Evolutionary conservation across 2,888 invertebrate genomes (phyloP).

Genomic region (Willowsia nigromaculata): DNA sequence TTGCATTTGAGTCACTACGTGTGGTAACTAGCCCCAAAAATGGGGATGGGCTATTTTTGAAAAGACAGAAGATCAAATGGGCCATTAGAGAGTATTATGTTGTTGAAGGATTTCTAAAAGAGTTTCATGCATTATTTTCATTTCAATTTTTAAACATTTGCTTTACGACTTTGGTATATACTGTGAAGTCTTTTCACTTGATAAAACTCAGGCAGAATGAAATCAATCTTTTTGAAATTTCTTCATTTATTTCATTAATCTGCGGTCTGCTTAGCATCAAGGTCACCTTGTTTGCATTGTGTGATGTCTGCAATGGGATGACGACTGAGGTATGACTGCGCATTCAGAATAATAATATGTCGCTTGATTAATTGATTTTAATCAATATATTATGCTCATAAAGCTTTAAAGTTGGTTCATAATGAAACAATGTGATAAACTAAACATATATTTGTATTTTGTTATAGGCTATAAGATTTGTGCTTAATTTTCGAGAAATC

Average conservation of each 20-base stretch:
- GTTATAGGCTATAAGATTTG: slow-evolving; percentile 7
- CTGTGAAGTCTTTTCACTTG: not conserved
- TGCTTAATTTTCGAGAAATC: not conserved
- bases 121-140: slow-evolving; percentile 1
- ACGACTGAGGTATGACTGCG: not conserved
- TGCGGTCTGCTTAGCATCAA: not conserved
- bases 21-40: not conserved
- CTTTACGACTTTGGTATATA: not conserved
- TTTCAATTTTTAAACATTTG: slow-evolving; percentile 32
- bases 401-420: too few relatives aligned
- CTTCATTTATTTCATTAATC: not conserved
- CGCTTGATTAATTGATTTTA: too few relatives aligned
- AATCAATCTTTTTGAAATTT: not conserved
- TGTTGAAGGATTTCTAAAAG: not conserved
- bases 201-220: slow-evolving; percentile 80
- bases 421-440: too few relatives aligned
- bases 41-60: not conserved
- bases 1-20: not conserved
- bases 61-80: not conserved
- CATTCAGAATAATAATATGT: too few relatives aligned
- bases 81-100: not conserved
- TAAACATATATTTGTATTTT: not conserved
- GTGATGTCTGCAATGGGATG: not conserved
- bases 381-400: too few relatives aligned
- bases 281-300: not conserved